Evolutionary conservation across 1,140 invertebrate genomes (phyloP), one percentile per base, ranked within the genome.

Genomic region (Lepeophtheirus salmonis): DNA sequence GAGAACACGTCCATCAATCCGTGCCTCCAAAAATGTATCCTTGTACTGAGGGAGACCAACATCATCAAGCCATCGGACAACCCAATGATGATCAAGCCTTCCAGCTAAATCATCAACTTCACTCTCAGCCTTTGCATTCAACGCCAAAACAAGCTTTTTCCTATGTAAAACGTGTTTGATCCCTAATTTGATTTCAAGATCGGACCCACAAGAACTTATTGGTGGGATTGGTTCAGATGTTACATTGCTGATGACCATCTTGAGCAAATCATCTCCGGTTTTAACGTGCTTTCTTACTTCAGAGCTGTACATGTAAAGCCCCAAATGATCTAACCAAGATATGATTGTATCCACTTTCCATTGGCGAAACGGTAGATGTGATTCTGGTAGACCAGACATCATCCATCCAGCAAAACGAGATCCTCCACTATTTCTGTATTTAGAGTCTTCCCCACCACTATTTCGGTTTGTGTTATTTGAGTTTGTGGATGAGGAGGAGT

Each of bases 21-120:
- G 79, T 20, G 87, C 87, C 66, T 89, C 83, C 62, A 82, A 75
- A 69, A 97, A 98, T 49, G 81, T 77, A 67, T 95, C 90, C 72
- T 97, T 94, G 72, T 95, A 91, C 68, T 97, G 94, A 1, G 92
- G 89, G 65, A 97, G 74, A 2, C 92, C 92, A 62, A 92, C 84
- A 70, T 97, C 91, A 72, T 97, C 94, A 55, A 98, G 71, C 95
- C 95, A 98, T 51, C 89, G 79, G 63, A 90, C 73, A 77, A 72
- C 50, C 59, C 59, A 76, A 70, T 55, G 70, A 61, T 16, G 63
- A 63, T 23, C 52, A 30, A 50, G 60, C 20, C 48, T 17, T 17
- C 60, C 21, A 2, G 58, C n/a, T 13, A 49, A 54, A 41, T 62
- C 60, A 13, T 62, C 61, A 24, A 21, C 23, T 16, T 25, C 30